Base-by-base conservation (phyloP, 2,888 invertebrate genomes). In the Leucophora obtusa region DNA sequence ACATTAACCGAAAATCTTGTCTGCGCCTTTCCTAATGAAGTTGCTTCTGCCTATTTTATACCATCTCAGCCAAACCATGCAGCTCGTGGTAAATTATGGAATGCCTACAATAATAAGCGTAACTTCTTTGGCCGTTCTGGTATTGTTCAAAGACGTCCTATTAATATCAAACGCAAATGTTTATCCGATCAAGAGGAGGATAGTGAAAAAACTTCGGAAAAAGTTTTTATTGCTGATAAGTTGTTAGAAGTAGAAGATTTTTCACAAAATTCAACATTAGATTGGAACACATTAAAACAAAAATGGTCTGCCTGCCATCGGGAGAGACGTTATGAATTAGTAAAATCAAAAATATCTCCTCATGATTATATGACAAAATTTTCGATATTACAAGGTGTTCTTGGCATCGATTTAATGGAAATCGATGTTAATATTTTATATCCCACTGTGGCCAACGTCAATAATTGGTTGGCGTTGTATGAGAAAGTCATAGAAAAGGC, bases 61-160 rank as follows among this genome's bases (percentile, higher is more conserved):
- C 70, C 70, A 1, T 47, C 54, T 6, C 58, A 60, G 9, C 53
- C 54, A 1, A 60, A 71, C 14, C 8, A 21, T 28, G 28, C 33
- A 43, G 66, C 79, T 0, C 59, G 71, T 17, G 79, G 79, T 47
- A 79, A 79, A 62, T 21, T 79, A 11, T 79, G 74, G 71, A 35
- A 59, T 53, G 66, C 74, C 1, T 79, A 60, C 28, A 68, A 74
- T 24, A 74, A 63, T 9, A 79, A 79, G 65, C 73, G 79, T 4
- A 50, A 18, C 18, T 56, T 62, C 1, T 28, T 75, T 6, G 50
- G 17, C 0, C 51, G 17, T 18, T 60, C 65, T 4, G 79, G 79
- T 50, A 15, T 79, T 14, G 28, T 65, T 0, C 47, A 79, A 35
- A 54, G 54, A 21, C 79, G 74, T 9, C 47, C 50, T 2, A 2